phyloP scores from a whole-genome alignment of 2,797 vertebrate species.

The Ctenosaura bakeri region DNA sequence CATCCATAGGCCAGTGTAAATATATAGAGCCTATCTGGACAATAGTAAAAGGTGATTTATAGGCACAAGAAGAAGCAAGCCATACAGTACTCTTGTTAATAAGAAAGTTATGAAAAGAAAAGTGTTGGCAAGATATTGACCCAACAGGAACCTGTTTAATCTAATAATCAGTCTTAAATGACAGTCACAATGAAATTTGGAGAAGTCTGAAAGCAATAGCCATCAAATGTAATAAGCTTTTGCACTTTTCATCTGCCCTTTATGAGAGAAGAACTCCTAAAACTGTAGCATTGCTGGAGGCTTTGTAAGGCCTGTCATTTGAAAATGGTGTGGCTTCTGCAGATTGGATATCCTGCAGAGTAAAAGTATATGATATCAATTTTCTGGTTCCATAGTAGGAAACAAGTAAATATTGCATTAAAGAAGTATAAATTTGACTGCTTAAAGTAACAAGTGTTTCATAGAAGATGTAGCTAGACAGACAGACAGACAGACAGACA shows the following conservation, averaged over 20 bases:
- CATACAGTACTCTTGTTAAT: conserved; percentile 19
- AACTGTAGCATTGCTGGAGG: conserved; percentile 8
- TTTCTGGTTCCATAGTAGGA: conserved; percentile 25
- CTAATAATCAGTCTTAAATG: conserved; percentile 16
- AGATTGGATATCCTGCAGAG: conserved; percentile 9
- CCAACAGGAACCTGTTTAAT: conserved; percentile 43
- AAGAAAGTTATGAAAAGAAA: neutral
- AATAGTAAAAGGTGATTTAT: conserved; percentile 28
- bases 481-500: too few species aligned
- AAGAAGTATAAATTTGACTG: conserved; percentile 18
- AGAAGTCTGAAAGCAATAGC: conserved; percentile 29
- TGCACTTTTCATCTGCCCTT: conserved; percentile 12
- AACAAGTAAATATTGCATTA: conserved; percentile 37
- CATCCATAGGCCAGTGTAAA: neutral
- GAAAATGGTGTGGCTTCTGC: conserved; percentile 20
- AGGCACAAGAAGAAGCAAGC: conserved; percentile 13
- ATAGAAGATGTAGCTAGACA: conserved; percentile 4
- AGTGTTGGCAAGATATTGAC: conserved; percentile 40
- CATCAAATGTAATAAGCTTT: conserved; percentile 22
- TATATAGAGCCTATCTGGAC: conserved; percentile 28
- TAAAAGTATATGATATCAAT: neutral
- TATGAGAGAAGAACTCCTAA: conserved; percentile 15
- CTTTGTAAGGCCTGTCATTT: conserved; percentile 25
- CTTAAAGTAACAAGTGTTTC: conserved; percentile 21
- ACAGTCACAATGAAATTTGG: conserved; percentile 28